phyloP scores from a whole-genome alignment of 1,140 invertebrate genomes.

The Bombus superbus region DNA sequence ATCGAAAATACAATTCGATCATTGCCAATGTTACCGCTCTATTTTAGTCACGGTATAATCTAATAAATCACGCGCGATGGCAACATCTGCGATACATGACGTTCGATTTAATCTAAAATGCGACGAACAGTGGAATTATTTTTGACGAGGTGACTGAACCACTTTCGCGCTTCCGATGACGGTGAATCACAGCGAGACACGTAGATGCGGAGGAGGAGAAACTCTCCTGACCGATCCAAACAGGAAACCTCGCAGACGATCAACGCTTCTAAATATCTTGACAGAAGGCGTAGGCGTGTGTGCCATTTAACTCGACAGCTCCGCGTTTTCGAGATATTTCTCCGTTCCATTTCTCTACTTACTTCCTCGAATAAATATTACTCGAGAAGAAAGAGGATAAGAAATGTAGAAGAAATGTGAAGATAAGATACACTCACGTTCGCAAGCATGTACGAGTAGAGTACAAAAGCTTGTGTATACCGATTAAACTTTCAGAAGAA shows the following conservation, averaged over 20 bases:
- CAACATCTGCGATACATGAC: neutral
- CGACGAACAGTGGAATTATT: neutral
- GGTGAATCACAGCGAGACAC: slow-evolving; percentile 20
- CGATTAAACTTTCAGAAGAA: too few relatives aligned
- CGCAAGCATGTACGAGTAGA: too few relatives aligned
- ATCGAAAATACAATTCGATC: neutral
- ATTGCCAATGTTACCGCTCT: neutral
- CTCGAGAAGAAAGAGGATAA: neutral
- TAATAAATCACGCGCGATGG: too few relatives aligned
- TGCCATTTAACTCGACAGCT: neutral
- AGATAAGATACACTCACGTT: too few relatives aligned
- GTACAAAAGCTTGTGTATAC: too few relatives aligned
- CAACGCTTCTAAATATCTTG: slow-evolving; percentile 39
- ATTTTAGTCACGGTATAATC: too few relatives aligned
- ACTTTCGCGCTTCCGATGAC: slow-evolving; percentile 11
- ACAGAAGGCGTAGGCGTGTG: neutral
- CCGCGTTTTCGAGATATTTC: neutral
- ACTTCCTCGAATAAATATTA: neutral
- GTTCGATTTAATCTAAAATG: neutral
- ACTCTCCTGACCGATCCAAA: slow-evolving; percentile 10
- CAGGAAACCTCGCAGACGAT: slow-evolving; percentile 39
- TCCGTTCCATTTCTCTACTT: neutral
- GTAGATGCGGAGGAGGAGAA: slow-evolving; percentile 9
- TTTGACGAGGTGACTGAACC: slow-evolving; percentile 5
- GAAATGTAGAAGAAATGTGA: too few relatives aligned